Evolutionary conservation across 2,113 vertebrate species (phyloP), one percentile per base, ranked within the genome.

Genomic region (Tricholaema leucomelas): DNA sequence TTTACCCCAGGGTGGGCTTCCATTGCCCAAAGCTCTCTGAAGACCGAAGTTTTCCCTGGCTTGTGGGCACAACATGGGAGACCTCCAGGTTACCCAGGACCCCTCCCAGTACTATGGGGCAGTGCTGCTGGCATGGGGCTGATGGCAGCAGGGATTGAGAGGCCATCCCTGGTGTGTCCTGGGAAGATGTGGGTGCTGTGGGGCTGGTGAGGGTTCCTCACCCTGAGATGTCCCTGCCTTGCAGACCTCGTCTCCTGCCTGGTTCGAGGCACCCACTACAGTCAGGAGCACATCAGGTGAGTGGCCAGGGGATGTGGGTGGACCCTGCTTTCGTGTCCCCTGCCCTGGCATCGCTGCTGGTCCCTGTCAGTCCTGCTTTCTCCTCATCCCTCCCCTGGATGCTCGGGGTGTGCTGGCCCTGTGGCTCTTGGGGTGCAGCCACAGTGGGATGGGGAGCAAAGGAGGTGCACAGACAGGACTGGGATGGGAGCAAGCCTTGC

Each of bases 171-270:
- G 6, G 33, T 31, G 24, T 44, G 42, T 52, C 8, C 44, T 28
- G 33, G 59, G 61, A 54, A 52, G 42, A 85, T 60, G 19, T 25
- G 18, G 42, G 58, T 33, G 46, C 25, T 55, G 20, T 13, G 66
- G 50, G 40, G 25, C 1, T 13, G 21, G 40, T 52, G 40, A 30
- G 24, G 3, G n/a, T 80, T 50, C 50, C 50, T 92, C 78, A 93
- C 35, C 21, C 42, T 55, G 31, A 15, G 28, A 9, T 67, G 31
- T 94, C 52, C 27, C 63, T 88, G 54, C 64, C 64, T 95, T 95
- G 73, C 93, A 99, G 98, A 98, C 93, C 93, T 97, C 19, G 95
- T 98, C 77, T 98, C 98, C 90, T 99, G 98, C 95, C 96, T 98
- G 95, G 97, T 97, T 88, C 97, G 98, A 86, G 98, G 98, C 75